Conservation (phyloP, 2,888 invertebrate species). For the Chymomyza fuscimana region DNA sequence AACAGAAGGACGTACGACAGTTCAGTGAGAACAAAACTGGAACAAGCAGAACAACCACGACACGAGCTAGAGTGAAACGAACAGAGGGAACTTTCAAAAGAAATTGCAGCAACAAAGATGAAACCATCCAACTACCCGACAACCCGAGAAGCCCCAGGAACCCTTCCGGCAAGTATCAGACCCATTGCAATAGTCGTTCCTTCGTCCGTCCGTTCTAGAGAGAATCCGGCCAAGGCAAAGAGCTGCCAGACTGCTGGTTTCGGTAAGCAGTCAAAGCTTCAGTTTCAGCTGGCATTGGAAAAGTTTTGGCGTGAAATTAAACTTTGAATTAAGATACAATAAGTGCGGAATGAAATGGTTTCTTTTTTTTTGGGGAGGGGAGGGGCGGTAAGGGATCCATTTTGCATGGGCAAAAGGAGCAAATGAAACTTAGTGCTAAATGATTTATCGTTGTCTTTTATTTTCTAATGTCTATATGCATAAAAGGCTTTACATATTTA, state of each 20-base stretch:
- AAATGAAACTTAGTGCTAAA: constrained; percentile 35
- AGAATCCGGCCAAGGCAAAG: background rate
- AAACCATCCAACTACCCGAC: no score
- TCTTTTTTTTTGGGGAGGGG: no score
- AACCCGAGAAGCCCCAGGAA: constrained; percentile 14
- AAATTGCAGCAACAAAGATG: constrained; percentile 1
- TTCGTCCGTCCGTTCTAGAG: background rate
- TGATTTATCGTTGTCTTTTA: constrained; percentile 37
- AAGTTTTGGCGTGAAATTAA: constrained; percentile 65
- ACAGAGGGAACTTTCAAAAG: constrained; percentile 19
- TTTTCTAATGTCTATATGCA: background rate
- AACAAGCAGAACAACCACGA: constrained; percentile 29
- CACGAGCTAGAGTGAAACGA: background rate
- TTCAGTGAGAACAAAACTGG: constrained; percentile 39
- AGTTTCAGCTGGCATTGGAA: constrained; percentile 21
- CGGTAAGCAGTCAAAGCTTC: background rate
- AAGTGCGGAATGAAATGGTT: constrained; percentile 8
- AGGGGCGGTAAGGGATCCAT: background rate
- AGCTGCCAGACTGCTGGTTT: background rate
- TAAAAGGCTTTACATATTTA: constrained; percentile 2
- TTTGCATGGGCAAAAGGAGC: background rate
- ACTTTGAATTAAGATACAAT: constrained; percentile 62
- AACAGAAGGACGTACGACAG: constrained; percentile 35
- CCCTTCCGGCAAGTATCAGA: background rate
- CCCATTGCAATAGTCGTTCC: background rate